Evolutionary conservation across 2,113 vertebrate species (phyloP).

Genomic region (Ophiodon elongatus): DNA sequence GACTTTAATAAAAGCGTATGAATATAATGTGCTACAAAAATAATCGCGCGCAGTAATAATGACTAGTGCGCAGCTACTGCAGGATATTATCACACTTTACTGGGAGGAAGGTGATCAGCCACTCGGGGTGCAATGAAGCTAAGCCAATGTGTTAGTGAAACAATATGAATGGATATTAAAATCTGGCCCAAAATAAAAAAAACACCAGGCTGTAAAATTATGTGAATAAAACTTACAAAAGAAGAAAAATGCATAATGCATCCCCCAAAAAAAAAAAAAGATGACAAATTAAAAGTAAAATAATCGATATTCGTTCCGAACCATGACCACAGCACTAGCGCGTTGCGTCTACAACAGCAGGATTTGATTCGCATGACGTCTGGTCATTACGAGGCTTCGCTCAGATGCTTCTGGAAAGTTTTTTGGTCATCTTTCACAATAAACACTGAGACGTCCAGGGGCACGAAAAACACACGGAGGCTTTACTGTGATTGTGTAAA

Average conservation of each 20-base stretch:
- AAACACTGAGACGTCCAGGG: neutral
- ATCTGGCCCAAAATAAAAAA: neutral
- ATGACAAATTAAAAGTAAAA: neutral
- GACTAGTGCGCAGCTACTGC: neutral
- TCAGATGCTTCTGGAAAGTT: neutral
- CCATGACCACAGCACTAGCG: neutral
- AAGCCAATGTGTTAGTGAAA: neutral
- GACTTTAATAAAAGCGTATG: conserved; percentile 21
- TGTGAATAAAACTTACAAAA: neutral
- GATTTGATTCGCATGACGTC: conserved; percentile 29
- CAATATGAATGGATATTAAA: neutral
- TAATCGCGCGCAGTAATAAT: neutral
- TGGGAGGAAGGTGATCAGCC: neutral
- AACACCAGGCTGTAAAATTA: neutral
- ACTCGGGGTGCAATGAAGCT: neutral
- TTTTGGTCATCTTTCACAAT: neutral
- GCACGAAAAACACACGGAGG: neutral
- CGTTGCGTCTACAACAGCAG: neutral
- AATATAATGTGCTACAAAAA: conserved; percentile 36
- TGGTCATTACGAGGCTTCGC: neutral
- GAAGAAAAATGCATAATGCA: neutral
- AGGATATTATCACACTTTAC: conserved; percentile 1
- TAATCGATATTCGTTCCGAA: neutral
- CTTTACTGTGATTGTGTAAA: neutral
- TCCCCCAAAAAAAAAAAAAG: too few species aligned